Evolutionary conservation across 2,888 invertebrate genomes (phyloP).

Genomic region (Caprella mutica): DNA sequence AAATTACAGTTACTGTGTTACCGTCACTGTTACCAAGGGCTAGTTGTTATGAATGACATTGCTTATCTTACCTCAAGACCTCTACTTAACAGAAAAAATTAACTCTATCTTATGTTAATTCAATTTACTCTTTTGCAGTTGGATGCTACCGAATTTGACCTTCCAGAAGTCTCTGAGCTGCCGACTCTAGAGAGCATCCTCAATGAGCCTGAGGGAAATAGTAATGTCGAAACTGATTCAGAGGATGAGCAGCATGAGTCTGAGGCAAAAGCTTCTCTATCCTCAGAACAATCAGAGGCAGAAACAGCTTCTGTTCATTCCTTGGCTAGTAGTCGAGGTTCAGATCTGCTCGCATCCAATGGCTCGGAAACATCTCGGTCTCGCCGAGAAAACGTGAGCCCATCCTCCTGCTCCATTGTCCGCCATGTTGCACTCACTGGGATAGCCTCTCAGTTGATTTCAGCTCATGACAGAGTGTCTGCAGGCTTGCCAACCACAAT

Average conservation of each 20-base stretch:
- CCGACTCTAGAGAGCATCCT: slow-evolving; percentile 71
- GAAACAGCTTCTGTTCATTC: slow-evolving; percentile 38
- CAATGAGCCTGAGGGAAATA: slow-evolving; percentile 49
- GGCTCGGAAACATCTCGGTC: slow-evolving; percentile 45
- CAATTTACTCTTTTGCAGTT: slow-evolving; percentile 53
- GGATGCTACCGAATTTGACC: slow-evolving; percentile 72
- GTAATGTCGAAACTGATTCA: slow-evolving; percentile 37
- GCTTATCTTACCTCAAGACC: no score
- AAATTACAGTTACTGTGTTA: no score
- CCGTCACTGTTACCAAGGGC: no score
- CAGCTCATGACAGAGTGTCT: slow-evolving; percentile 48
- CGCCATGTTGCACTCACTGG: slow-evolving; percentile 72
- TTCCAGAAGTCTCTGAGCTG: slow-evolving; percentile 60
- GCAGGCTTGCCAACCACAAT: neutral
- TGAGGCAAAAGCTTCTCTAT: slow-evolving; percentile 10
- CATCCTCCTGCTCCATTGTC: slow-evolving; percentile 52
- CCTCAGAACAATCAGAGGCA: slow-evolving; percentile 12
- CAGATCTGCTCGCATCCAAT: slow-evolving; percentile 36
- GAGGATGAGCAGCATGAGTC: slow-evolving; percentile 10
- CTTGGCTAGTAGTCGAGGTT: slow-evolving; percentile 37
- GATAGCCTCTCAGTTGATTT: slow-evolving; percentile 73
- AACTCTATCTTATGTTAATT: no score
- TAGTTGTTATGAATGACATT: no score
- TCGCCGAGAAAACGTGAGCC: slow-evolving; percentile 38
- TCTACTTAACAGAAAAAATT: no score